Base-by-base conservation (phyloP, 1,140 invertebrate genomes). In the Pseudomyrmex gracilis region DNA sequence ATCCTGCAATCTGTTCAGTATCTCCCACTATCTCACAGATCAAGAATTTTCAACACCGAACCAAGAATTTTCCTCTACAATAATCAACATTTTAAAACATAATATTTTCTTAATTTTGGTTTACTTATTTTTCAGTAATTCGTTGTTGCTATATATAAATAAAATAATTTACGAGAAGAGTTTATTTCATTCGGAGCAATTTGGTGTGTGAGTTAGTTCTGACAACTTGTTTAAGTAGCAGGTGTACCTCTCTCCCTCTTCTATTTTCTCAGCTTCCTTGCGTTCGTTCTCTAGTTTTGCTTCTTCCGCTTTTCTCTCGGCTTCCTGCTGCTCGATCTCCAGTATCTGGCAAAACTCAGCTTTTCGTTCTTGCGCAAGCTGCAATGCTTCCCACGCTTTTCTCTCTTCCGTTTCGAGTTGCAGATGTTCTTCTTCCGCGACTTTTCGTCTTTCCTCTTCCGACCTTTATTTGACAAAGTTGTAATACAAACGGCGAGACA, bases 301-400 rank as follows among this genome's bases (percentile, higher is more conserved):
- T 68, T 94, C 93, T 60, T 94, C 90, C 0, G 73, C 85, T 76
- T 91, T 88, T 61, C 93, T 93, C 68, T 93, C 91, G 5, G 85
- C 91, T 70, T 91, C 93, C 17, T 88, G 82, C 49, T 90, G 91
- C 73, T 94, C 94, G 34, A 92, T 92, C 24, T 93, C 93, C 1
- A 91, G 89, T 53, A 94, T 94, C 85, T 94, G 93, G 8, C 87
- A 82, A 0, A 91, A 76, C 64, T 93, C 90, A 2, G 45, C 82
- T 55, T 84, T 85, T 20, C 92, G 91, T 77, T 92, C 90, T 34
- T 93, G 91, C 4, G 91, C 91, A 63, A 85, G 89, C 24, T 93
- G 83, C 55, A 92, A 2, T 15, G 90, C 93, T 53, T 93, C 78
- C 83, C 92, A 91, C 15, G 91, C 92, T 17, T 93, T 92, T 47